A percentile compares a stretch with the other conserved stretches of the same genome.
phyloP scores from a whole-genome alignment of 2,113 vertebrate genomes.

The Megaceryle torquata region DNA sequence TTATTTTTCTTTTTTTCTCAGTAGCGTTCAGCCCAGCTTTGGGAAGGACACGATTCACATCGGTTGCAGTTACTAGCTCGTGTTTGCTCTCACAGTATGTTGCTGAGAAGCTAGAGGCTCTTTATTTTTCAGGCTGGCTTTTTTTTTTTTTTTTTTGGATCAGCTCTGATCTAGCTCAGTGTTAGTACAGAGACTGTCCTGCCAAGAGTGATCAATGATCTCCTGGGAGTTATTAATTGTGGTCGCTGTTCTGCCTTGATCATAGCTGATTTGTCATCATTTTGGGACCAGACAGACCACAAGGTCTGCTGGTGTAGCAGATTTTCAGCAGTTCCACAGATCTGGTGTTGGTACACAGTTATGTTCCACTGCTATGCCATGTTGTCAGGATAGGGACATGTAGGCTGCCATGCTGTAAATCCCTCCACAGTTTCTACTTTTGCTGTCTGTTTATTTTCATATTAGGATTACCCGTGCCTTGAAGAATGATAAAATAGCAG shows the following conservation, averaged over 20 bases:
- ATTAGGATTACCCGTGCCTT: neutral
- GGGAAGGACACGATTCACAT: neutral
- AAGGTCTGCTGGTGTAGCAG: neutral
- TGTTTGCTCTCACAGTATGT: neutral
- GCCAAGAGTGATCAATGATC: neutral
- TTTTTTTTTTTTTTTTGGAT: conserved; percentile 8
- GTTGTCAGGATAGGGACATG: neutral
- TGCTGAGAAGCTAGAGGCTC: neutral
- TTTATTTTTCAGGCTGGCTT: neutral
- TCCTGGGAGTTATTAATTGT: neutral
- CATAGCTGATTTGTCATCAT: neutral
- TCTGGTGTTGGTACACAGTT: neutral
- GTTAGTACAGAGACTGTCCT: neutral
- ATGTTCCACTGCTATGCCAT: rapidly evolving
- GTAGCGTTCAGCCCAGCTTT: neutral
- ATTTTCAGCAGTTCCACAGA: neutral
- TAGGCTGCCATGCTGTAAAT: neutral
- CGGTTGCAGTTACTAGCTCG: neutral
- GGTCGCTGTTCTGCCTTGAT: neutral
- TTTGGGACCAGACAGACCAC: neutral
- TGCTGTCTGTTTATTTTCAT: neutral
- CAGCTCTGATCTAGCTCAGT: neutral
- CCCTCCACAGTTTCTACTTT: neutral
- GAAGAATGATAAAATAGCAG: neutral
- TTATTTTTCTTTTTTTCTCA: neutral